Percentiles rank a stretch among this genome's conserved stretches.
Evolutionary conservation across 37 sponge, comb jelly and placozoan species (phyloP).

Genomic region (Agelas oroides): DNA sequence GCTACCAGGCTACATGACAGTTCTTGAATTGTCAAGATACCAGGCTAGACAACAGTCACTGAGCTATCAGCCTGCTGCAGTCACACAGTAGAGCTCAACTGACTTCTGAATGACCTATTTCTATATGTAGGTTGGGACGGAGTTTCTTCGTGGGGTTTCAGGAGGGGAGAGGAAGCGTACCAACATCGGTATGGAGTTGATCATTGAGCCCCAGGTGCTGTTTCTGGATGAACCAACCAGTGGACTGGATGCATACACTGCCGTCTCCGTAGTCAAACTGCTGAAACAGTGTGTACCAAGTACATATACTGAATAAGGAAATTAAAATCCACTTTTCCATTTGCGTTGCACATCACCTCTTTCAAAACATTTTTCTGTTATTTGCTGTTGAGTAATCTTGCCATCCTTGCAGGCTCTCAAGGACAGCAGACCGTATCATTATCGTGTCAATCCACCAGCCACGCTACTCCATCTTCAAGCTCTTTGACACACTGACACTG

Average conservation of each 20-base stretch:
- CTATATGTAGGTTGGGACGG: conserved; percentile 85
- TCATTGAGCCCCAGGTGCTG: conserved; percentile 82
- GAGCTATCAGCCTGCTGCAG: too few relatives aligned
- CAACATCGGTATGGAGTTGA: conserved; percentile 93
- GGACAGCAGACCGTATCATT: conserved; percentile 43
- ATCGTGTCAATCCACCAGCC: conserved; percentile 89
- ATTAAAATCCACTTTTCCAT: too few relatives aligned
- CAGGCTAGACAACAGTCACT: too few relatives aligned
- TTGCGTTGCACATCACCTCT: too few relatives aligned
- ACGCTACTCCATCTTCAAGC: conserved; percentile 84
- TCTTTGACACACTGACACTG: conserved; percentile 76
- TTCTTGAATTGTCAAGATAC: too few relatives aligned
- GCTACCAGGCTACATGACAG: too few relatives aligned
- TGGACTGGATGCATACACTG: conserved; percentile 89
- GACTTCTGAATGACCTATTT: too few relatives aligned
- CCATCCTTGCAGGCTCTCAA: conserved; percentile 31
- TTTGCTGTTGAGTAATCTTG: too few relatives aligned
- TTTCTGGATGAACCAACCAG: conserved; percentile 94
- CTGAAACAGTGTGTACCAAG: conserved; percentile 77
- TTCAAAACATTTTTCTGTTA: too few relatives aligned
- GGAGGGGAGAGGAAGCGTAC: conserved; percentile 94
- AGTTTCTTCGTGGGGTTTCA: conserved; percentile 83
- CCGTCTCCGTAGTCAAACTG: conserved; percentile 75
- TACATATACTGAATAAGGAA: too few relatives aligned
- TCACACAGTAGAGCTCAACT: too few relatives aligned